These are phyloP conservation scores for Galeopterus variegatus DNA, from an alignment of 2,113 vertebrate species.

Conservation along the genomic window DNA sequence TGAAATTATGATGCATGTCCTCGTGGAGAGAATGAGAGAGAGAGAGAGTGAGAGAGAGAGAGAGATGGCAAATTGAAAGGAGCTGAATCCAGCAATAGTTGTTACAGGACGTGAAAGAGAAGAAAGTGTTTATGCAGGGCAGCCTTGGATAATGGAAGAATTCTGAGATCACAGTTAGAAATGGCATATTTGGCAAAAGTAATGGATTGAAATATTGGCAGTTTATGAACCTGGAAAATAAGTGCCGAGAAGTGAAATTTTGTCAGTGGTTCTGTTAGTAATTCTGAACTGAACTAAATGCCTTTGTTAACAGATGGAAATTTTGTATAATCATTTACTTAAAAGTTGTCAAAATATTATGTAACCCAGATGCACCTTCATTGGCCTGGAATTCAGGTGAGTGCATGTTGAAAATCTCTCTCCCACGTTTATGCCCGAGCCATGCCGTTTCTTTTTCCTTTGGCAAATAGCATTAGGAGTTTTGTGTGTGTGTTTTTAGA, in stretches of 20 bases:
- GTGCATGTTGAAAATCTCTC: not conserved
- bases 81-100: not conserved
- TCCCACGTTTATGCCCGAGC: not conserved
- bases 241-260: not conserved
- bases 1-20: not conserved
- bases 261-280: not conserved
- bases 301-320: not conserved
- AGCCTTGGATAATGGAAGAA: not conserved
- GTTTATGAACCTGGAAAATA: not conserved
- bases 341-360: not conserved
- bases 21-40: not conserved
- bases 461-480: not conserved
- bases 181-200: not conserved
- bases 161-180: not conserved
- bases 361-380: not conserved
- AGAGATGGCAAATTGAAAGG: not conserved
- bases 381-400: not conserved
- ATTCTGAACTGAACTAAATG: not conserved
- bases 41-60: not conserved
- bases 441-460: not conserved
- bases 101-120: not conserved
- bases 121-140: not conserved
- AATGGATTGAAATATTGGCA: not conserved
- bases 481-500: not conserved
- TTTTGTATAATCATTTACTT: not conserved